Evolutionary conservation across 35 echinoderm and acorn worm genomes (phyloP), one percentile per base, ranked within the genome.

Genomic region (Patiria miniata): DNA sequence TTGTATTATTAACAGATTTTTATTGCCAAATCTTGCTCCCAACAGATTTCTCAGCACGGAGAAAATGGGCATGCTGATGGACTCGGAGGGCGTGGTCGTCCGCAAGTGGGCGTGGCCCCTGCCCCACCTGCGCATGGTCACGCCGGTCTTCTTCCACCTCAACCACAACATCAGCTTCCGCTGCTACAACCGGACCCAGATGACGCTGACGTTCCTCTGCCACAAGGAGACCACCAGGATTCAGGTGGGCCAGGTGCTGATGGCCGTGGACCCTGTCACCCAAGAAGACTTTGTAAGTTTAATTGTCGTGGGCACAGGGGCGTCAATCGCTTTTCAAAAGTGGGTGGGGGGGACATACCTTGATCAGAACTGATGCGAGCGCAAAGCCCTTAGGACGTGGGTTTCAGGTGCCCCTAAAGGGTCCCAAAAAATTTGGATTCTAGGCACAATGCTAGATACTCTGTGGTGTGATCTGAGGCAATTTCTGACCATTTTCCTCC

Each of bases 251-350:
- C 86, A 89, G 34, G 86, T 81, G 37, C 77, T 94, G 58, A 85
- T 86, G 54, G 90, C 89, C 40, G 59, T 82, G 8, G 96, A 92
- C 23, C 96, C 96, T 51, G 82, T 91, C 9, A 90, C 92, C 22
- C 92, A 94, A 30, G 96, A 99, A 58, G 88, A 99, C 39, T 51
- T 94, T 92, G 96, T 99, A 51, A 83, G 95, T 81, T 78, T 32
- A 5, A 15, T 57, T 14, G 9, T n/a, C n/a, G n/a, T n/a, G n/a
- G n/a, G n/a, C n/a, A n/a, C n/a, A n/a, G n/a, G n/a, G n/a, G n/a
- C n/a, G n/a, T n/a, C n/a, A n/a, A n/a, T n/a, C n/a, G n/a, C n/a
- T n/a, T n/a, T n/a, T n/a, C n/a, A n/a, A n/a, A n/a, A n/a, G n/a
- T n/a, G n/a, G n/a, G n/a, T n/a, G n/a, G n/a, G n/a, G n/a, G n/a